phyloP scores from a whole-genome alignment of 2,113 vertebrate genomes.

The Pachypanchax playfairii region DNA sequence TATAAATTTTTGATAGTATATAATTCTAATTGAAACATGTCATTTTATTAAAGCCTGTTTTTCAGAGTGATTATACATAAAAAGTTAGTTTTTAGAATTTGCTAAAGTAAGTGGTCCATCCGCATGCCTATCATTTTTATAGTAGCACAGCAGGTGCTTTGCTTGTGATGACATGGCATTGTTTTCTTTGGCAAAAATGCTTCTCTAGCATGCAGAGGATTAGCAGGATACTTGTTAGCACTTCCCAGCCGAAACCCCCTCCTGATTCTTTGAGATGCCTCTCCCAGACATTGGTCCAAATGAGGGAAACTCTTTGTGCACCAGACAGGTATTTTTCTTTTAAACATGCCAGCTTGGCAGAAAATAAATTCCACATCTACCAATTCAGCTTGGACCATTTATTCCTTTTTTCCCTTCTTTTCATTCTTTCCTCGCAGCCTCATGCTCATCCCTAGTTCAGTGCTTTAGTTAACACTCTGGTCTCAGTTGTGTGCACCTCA shows the following conservation, averaged over 20 bases:
- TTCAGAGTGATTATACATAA: not conserved
- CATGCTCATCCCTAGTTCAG: constrained; percentile 14
- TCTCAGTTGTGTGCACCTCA: constrained; percentile 20
- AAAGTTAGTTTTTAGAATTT: not conserved
- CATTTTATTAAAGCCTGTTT: not conserved
- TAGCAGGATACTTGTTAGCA: constrained; percentile 7
- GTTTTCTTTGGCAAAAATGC: not conserved
- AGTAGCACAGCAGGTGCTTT: not conserved
- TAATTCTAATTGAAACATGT: too few species aligned
- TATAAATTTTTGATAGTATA: not conserved
- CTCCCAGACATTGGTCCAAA: constrained; percentile 35
- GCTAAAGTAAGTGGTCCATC: not conserved
- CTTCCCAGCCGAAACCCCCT: constrained; percentile 14
- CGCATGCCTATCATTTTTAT: too few species aligned
- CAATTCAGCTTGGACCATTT: constrained; percentile 44
- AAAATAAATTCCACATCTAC: constrained; percentile 43
- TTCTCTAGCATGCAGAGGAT: constrained; percentile 14
- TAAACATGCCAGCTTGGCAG: constrained; percentile 43
- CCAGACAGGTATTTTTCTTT: constrained; percentile 21
- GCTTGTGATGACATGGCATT: not conserved
- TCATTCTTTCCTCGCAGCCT: not conserved
- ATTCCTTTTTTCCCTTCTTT: constrained; percentile 26
- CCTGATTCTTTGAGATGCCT: constrained; percentile 27
- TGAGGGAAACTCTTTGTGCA: constrained; percentile 49
- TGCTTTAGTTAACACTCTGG: constrained; percentile 17